Percentiles rank a stretch among this genome's conserved stretches.
Evolutionary conservation across 2,888 invertebrate species (phyloP).

Genomic region (Drosophila mimetica): DNA sequence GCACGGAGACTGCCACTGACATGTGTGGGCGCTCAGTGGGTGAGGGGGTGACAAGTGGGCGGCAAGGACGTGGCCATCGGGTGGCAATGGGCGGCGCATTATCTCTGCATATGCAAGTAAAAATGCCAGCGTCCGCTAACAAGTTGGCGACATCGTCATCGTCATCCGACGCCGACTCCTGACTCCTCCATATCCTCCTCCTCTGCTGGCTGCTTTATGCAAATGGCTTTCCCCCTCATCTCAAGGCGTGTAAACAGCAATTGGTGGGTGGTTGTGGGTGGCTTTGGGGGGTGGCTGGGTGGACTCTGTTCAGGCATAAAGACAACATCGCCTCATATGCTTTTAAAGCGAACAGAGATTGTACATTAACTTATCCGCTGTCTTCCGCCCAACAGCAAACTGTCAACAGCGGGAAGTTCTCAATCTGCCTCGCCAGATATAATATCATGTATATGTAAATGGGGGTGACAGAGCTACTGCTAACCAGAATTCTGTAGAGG

Average conservation of each 20-base stretch:
- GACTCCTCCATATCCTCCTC: constrained; percentile 5
- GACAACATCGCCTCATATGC: constrained; percentile 69
- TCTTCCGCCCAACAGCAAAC: constrained; percentile 35
- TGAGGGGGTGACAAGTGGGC: not conserved
- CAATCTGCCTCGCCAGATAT: constrained; percentile 22
- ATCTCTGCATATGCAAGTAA: constrained; percentile 61
- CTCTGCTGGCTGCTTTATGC: constrained; percentile 43
- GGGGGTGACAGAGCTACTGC: not conserved
- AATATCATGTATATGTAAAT: constrained; percentile 2
- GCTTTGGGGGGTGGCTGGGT: not conserved
- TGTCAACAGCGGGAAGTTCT: constrained; percentile 24
- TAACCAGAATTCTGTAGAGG: not conserved
- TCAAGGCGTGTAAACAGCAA: constrained; percentile 33
- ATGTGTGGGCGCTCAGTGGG: constrained; percentile 10
- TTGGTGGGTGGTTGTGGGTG: constrained; percentile 6
- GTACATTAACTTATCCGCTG: constrained; percentile 71
- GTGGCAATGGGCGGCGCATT: constrained; percentile 49
- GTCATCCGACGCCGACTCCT: constrained; percentile 29
- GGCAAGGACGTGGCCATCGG: constrained; percentile 41
- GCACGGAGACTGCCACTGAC: constrained; percentile 19
- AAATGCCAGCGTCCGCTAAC: constrained; percentile 60
- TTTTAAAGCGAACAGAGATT: constrained; percentile 72
- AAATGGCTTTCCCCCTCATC: constrained; percentile 45
- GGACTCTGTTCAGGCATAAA: constrained; percentile 57
- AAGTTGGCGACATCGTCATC: constrained; percentile 56